These are phyloP conservation scores for Eupsilia transversa DNA, from an alignment of 2,888 invertebrate genomes.

Conservation along the genomic window DNA sequence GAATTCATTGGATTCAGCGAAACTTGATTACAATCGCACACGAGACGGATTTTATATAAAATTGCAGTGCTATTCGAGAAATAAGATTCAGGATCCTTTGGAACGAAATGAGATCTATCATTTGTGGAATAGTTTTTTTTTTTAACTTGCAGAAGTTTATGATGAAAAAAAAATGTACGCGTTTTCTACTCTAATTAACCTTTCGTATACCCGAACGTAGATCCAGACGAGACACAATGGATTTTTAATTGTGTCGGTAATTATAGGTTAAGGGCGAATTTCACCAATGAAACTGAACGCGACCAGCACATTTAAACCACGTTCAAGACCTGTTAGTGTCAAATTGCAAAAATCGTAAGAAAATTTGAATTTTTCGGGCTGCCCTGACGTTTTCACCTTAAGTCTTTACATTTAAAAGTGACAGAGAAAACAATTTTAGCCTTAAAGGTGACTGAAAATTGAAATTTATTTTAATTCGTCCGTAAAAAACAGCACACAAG, in stretches of 20 bases:
- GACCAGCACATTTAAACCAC: background rate
- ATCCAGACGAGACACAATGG: no score
- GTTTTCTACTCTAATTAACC: background rate
- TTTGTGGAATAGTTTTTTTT: background rate
- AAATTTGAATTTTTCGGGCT: no score
- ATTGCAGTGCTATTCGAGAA: constrained; percentile 32
- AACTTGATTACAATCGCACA: constrained; percentile 50
- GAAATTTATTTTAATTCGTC: background rate
- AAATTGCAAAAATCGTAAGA: no score
- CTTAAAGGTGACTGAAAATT: background rate
- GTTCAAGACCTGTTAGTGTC: background rate
- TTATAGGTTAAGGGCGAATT: no score
- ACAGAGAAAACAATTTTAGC: background rate
- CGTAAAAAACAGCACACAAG: background rate
- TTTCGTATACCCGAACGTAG: no score
- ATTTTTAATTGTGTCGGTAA: no score
- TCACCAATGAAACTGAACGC: background rate
- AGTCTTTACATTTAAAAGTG: background rate
- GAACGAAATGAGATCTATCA: constrained; percentile 1
- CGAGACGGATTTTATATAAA: constrained; percentile 29
- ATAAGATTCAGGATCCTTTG: constrained; percentile 7
- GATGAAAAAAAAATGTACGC: background rate
- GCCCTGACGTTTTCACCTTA: no score
- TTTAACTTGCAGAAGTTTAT: background rate
- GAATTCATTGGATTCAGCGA: constrained; percentile 46